A percentile compares a stretch with the other conserved stretches of the same genome.
Conservation (phyloP, 2,797 vertebrate genomes). For the Pteronotus mesoamericanus region DNA sequence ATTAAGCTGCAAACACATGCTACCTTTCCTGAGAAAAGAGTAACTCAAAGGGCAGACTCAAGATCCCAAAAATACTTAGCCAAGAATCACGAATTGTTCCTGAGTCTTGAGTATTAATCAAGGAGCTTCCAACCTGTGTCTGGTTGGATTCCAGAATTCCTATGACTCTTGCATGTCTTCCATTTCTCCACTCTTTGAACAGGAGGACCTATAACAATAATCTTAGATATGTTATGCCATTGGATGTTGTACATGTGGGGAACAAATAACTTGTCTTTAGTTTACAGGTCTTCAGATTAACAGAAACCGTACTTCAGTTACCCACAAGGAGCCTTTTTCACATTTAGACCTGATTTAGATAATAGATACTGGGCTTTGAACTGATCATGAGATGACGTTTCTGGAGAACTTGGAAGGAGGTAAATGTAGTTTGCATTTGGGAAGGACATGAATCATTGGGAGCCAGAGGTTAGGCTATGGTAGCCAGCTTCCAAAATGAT, state of each 20-base stretch:
- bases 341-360: background rate
- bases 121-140: background rate
- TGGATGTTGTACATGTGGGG: background rate
- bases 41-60: background rate
- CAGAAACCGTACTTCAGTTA: background rate
- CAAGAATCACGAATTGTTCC: background rate
- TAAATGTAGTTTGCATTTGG: background rate
- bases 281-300: background rate
- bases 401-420: background rate
- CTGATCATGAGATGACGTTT: background rate
- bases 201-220: background rate
- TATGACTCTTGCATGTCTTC: background rate
- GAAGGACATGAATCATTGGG: background rate
- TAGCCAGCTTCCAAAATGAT: background rate
- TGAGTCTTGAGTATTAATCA: background rate
- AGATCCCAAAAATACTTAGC: background rate
- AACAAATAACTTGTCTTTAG: background rate
- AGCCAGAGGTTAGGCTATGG: background rate
- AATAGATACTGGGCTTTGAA: background rate
- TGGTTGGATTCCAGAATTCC: background rate
- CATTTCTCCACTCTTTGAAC: background rate
- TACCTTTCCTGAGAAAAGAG: background rate
- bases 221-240: background rate
- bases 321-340: background rate
- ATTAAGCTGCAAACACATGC: background rate